Evolutionary conservation across 2,113 vertebrate genomes (phyloP).

Genomic region (Syngnathus floridae): DNA sequence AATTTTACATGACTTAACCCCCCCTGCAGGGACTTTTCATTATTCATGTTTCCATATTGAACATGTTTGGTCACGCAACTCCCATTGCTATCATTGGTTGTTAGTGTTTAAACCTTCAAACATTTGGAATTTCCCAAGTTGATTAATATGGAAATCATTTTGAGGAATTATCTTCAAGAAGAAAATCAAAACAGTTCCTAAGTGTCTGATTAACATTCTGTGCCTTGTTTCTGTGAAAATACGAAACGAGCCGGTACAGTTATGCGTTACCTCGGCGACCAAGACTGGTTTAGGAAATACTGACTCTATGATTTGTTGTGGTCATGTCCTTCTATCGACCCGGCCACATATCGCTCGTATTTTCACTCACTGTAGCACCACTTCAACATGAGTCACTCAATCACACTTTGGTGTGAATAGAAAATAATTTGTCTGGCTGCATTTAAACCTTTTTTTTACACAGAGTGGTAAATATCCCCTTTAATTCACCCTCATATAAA

Average conservation of each 20-base stretch:
- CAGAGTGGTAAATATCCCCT: not conserved
- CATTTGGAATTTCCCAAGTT: not conserved
- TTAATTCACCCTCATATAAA: slow-evolving; percentile 11
- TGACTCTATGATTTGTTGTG: too few species aligned
- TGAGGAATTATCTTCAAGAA: not conserved
- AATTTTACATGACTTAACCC: slow-evolving; percentile 30
- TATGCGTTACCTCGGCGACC: too few species aligned
- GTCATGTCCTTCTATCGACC: too few species aligned
- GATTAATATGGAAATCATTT: not conserved
- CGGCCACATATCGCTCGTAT: too few species aligned
- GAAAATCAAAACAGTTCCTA: not conserved
- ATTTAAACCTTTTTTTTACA: not conserved
- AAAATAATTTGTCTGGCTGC: not conserved
- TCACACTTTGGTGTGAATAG: not conserved
- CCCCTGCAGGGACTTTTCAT: slow-evolving; percentile 41
- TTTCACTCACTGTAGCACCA: too few species aligned
- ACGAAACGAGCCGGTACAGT: too few species aligned
- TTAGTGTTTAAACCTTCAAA: slow-evolving; percentile 6
- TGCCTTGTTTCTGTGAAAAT: not conserved
- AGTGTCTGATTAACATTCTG: not conserved
- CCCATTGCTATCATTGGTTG: not conserved
- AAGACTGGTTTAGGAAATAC: too few species aligned
- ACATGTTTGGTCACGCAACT: slow-evolving; percentile 5
- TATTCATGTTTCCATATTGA: slow-evolving; percentile 41
- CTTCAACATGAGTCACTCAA: too few species aligned